Evolutionary conservation across 2,888 invertebrate genomes (phyloP), one percentile per base, ranked within the genome.

Genomic region (Microdon myrmicae): DNA sequence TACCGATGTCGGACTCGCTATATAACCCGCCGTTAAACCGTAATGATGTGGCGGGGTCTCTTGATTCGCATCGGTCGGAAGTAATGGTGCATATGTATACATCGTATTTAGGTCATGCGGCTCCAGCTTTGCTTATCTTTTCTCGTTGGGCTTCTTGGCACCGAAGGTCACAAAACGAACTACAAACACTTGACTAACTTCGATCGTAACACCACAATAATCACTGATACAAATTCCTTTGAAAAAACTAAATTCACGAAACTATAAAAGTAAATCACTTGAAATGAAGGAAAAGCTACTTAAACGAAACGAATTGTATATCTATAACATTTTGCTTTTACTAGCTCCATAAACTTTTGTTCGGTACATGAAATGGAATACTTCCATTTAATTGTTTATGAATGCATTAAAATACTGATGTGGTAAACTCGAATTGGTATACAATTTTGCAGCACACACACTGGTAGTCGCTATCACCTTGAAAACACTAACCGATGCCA

Each of bases 1-100:
- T 3, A 59, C 54, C 25, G 55, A 60, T 22, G 67, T 41, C n/a
- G n/a, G n/a, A 13, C 68, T 44, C 29, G 67, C 39, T 34, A 67
- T 29, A 17, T 64, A 68, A 9, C 67, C 56, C 23, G 69, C 66
- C 17, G 70, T 56, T 44, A 69, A 58, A 25, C 60, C 55, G 54
- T 69, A 69, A 41, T 70, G 68, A 43, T 67, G 61, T 9, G 68
- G 58, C 14, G 68, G 37, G 39, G 67, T 68, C 54, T 58, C 45
- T 49, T 61, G 66, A 43, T 67, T 67, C 58, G 67, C 70, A 25
- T 55, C 51, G 16, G 67, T 61, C 10, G 67, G 66, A 19, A 67
- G 68, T 13, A 68, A 67, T 45, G 69, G 67, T 59, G 68, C 69
- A 68, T 70, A 70, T 32, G 70, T 69, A 55, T 69, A 70, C 70